A percentile compares a stretch with the other conserved stretches of the same genome.
Evolutionary conservation across 2,113 vertebrate genomes (phyloP).

Genomic region (Lichenostomus cassidix): DNA sequence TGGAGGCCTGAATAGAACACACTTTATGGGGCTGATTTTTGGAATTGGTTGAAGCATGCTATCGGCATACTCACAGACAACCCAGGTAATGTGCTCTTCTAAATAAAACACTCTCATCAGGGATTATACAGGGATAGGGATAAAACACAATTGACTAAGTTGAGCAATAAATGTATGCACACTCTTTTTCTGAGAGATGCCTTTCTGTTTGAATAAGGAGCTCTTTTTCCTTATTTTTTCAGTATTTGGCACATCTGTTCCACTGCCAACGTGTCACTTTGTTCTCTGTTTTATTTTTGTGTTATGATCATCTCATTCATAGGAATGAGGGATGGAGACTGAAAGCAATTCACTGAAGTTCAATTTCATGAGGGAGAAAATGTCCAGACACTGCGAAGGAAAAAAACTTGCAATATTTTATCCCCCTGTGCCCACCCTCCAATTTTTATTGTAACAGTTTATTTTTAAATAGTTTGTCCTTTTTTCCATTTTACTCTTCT

Average conservation of each 20-base stretch:
- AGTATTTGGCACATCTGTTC: background rate
- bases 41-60: background rate
- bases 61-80: background rate
- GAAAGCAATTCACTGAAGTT: background rate
- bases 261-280: background rate
- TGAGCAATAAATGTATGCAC: background rate
- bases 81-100: background rate
- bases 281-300: background rate
- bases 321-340: background rate
- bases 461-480: background rate
- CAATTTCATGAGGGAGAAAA: background rate
- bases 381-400: background rate
- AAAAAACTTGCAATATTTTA: background rate
- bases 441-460: background rate
- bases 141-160: background rate
- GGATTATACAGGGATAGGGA: background rate
- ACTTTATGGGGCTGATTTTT: background rate
- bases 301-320: background rate
- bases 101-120: background rate
- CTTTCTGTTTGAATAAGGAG: background rate
- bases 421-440: rapidly evolving
- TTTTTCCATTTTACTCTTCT: background rate
- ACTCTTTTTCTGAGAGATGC: background rate
- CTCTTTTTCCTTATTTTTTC: background rate
- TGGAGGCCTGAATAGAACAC: background rate